These are phyloP conservation scores for Platichthys stellatus DNA, from an alignment of 2,113 vertebrate species.

Conservation along the genomic window DNA sequence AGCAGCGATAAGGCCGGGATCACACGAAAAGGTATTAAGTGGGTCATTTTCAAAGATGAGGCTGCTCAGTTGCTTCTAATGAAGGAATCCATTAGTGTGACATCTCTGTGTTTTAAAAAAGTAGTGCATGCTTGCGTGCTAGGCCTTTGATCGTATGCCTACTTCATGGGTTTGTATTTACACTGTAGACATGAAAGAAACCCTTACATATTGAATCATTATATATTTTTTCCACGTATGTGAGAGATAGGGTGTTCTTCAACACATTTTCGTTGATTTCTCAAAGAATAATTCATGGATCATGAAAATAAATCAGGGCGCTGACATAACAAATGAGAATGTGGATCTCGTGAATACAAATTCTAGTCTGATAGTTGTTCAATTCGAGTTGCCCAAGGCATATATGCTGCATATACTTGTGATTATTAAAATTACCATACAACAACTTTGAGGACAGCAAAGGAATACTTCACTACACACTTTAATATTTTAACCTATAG, in stretches of 20 bases:
- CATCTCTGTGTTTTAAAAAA: conserved; percentile 29
- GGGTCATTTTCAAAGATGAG: conserved; percentile 57
- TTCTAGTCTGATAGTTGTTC: too few relatives aligned
- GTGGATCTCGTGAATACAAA: too few relatives aligned
- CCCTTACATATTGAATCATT: too few relatives aligned
- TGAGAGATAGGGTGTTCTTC: too few relatives aligned
- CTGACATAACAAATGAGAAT: too few relatives aligned
- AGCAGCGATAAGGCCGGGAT: conserved; percentile 37
- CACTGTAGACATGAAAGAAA: neutral
- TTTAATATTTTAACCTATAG: too few relatives aligned
- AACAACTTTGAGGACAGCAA: neutral
- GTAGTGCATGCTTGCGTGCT: neutral
- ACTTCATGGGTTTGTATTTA: neutral
- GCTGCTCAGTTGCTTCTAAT: conserved; percentile 62
- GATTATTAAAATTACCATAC: neutral
- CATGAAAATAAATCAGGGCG: too few relatives aligned
- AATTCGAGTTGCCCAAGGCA: too few relatives aligned
- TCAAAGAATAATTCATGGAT: neutral
- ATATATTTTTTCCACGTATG: too few relatives aligned
- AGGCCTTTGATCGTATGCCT: neutral
- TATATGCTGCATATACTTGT: neutral
- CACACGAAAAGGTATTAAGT: conserved; percentile 45
- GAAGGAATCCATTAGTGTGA: conserved; percentile 59
- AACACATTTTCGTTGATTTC: too few relatives aligned
- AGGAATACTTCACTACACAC: neutral